phyloP scores from a whole-genome alignment of 2,888 invertebrate genomes.

The Drosophila picticornis region DNA sequence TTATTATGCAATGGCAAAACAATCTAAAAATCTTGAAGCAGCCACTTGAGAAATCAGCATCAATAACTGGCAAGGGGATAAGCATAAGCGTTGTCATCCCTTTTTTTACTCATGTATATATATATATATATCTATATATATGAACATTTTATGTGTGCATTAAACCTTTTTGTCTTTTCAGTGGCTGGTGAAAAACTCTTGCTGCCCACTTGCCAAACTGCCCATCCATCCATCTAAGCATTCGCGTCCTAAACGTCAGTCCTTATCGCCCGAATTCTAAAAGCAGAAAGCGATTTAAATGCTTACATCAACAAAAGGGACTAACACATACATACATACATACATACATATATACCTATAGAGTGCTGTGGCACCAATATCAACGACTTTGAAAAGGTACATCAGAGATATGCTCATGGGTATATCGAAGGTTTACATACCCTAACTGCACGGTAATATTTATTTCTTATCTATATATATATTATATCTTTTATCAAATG shows the following conservation, averaged over 20 bases:
- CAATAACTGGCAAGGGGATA: constrained; percentile 51
- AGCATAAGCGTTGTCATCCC: constrained; percentile 27
- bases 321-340: constrained; percentile 26
- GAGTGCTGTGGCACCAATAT: constrained; percentile 45
- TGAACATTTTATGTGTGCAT: constrained; percentile 1
- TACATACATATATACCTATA: neutral
- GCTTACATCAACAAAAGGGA: constrained; percentile 55
- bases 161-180: constrained; percentile 46
- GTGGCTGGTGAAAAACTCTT: constrained; percentile 41
- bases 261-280: constrained; percentile 64
- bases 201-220: constrained; percentile 16
- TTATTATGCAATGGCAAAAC: constrained; percentile 55
- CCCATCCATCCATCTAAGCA: constrained; percentile 22
- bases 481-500: neutral
- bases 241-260: constrained; percentile 42
- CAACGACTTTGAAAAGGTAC: constrained; percentile 57
- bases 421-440: constrained; percentile 26
- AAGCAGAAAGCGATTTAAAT: constrained; percentile 67
- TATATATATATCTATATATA: neutral
- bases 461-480: too few species aligned
- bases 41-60: constrained; percentile 74
- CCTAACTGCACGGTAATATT: neutral
- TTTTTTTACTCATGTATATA: neutral
- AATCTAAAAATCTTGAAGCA: constrained; percentile 55
- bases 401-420: neutral